Evolutionary conservation across 2,888 invertebrate species (phyloP).

Genomic region (Pterostichus madidus): DNA sequence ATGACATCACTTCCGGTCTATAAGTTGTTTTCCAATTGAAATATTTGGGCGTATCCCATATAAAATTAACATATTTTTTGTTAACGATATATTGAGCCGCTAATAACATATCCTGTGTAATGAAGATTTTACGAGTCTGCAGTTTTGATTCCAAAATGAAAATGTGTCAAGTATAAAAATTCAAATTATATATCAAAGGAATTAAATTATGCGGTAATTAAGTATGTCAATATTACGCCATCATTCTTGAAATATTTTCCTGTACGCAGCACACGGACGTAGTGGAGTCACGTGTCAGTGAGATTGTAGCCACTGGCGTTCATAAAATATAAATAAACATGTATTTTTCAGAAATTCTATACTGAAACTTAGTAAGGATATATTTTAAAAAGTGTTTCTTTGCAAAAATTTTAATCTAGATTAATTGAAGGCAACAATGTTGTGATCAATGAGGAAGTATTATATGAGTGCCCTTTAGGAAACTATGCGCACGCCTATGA

Average conservation of each 20-base stretch:
- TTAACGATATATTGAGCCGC: not conserved
- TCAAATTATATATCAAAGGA: constrained; percentile 26
- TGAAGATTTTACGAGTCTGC: not conserved
- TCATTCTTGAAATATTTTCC: constrained; percentile 48
- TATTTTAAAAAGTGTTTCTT: not conserved
- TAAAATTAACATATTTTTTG: constrained; percentile 16
- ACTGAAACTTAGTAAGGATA: not conserved
- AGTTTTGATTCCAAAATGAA: constrained; percentile 11
- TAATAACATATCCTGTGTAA: constrained; percentile 9
- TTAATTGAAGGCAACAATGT: not conserved
- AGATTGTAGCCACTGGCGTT: constrained; percentile 22
- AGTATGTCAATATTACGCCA: constrained; percentile 48
- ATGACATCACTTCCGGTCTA: constrained; percentile 6
- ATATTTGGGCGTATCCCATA: not conserved
- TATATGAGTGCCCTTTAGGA: constrained; percentile 3
- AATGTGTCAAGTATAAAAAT: constrained; percentile 39
- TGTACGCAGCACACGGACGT: constrained; percentile 26
- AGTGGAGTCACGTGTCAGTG: constrained; percentile 26
- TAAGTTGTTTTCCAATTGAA: constrained; percentile 1
- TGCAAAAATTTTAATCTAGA: constrained; percentile 11
- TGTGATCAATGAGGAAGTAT: not conserved
- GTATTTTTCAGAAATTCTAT: not conserved
- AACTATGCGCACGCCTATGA: not conserved
- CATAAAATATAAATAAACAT: not conserved
- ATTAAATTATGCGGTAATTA: constrained; percentile 38